Evolutionary conservation across 2,797 vertebrate species (phyloP).

Genomic region (Manis pentadactyla): DNA sequence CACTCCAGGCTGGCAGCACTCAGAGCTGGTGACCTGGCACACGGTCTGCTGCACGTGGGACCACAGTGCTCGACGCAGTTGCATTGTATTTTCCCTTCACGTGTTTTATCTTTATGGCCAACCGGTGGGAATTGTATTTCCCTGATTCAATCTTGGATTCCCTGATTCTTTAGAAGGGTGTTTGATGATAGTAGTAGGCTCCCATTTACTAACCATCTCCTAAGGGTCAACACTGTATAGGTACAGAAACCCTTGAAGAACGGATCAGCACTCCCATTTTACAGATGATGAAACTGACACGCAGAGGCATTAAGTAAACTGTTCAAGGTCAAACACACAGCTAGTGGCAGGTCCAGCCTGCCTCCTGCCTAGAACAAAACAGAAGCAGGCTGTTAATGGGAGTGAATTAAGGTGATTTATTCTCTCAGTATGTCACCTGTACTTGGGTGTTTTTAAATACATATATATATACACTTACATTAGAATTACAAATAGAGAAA

Average conservation of each 20-base stretch:
- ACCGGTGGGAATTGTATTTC: not conserved
- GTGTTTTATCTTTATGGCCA: not conserved
- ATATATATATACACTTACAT: not conserved
- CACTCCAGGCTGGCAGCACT: not conserved
- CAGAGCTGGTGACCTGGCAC: not conserved
- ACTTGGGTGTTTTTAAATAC: not conserved
- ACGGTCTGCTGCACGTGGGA: not conserved
- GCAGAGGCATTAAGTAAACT: not conserved
- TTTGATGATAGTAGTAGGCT: not conserved
- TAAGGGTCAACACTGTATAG: not conserved
- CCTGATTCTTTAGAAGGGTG: not conserved
- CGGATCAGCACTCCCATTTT: not conserved
- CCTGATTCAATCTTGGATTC: constrained; percentile 26
- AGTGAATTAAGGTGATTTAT: constrained; percentile 32
- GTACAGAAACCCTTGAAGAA: not conserved
- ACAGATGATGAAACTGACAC: not conserved
- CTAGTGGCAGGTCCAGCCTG: not conserved
- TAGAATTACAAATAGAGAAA: constrained; percentile 48
- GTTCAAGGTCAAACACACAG: not conserved
- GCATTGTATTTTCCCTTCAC: not conserved
- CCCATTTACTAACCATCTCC: not conserved
- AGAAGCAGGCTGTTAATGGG: not conserved
- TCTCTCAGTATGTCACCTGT: not conserved
- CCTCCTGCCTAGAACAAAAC: not conserved
- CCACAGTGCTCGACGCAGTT: not conserved